phyloP scores from a whole-genome alignment of 2,888 invertebrate species.

The Lepidonotus clava region DNA sequence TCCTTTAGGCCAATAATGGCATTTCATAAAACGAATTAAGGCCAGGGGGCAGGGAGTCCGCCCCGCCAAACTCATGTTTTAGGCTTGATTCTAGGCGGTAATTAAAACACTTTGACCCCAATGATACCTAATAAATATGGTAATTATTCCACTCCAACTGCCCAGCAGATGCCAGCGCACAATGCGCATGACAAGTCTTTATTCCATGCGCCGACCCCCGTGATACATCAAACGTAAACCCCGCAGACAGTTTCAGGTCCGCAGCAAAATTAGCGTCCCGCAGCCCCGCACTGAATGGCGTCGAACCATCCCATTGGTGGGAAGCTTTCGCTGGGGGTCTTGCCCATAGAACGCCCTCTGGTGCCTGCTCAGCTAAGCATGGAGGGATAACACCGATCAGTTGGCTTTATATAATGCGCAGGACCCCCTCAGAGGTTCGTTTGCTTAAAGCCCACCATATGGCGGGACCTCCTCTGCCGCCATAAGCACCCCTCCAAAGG shows the following conservation, averaged over 20 bases:
- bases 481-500: not conserved
- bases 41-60: no score
- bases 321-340: conserved; percentile 20
- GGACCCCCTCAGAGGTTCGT: conserved; percentile 20
- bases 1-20: no score
- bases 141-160: conserved; percentile 9
- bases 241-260: not conserved
- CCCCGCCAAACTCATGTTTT: no score
- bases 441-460: not conserved
- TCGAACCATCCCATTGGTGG: not conserved
- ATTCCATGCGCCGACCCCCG: conserved; percentile 1
- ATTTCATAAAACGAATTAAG: no score
- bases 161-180: conserved; percentile 35
- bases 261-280: not conserved
- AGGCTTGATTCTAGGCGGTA: not conserved
- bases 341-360: not conserved
- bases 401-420: conserved; percentile 20
- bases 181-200: conserved; percentile 45
- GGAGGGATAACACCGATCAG: not conserved
- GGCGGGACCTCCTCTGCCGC: not conserved
- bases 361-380: conserved; percentile 18
- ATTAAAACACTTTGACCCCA: conserved; percentile 46
- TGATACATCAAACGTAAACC: conserved; percentile 43
- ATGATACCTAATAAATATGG: conserved; percentile 49
- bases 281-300: conserved; percentile 34